Evolutionary conservation across 2,113 vertebrate species (phyloP).

Genomic region (Naja naja): DNA sequence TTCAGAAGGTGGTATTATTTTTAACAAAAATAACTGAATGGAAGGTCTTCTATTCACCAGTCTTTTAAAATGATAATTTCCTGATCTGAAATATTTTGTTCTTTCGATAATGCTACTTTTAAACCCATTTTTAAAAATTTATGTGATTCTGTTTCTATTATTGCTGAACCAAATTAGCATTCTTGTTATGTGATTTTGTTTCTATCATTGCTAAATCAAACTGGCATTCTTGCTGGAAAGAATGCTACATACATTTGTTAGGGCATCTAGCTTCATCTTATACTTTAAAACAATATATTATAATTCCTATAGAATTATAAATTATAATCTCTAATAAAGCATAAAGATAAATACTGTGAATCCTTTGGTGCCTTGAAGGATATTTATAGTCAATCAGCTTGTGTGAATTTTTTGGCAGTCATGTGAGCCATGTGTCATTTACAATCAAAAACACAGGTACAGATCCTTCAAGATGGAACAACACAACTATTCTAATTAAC

Average conservation of each 20-base stretch:
- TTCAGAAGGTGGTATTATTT: not conserved
- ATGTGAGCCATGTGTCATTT: not conserved
- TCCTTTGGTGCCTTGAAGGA: not conserved
- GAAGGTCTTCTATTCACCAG: not conserved
- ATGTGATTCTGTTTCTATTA: not conserved
- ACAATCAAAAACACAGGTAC: slow-evolving; percentile 2
- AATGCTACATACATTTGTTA: not conserved
- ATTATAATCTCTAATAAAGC: not conserved
- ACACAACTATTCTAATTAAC: slow-evolving; percentile 6
- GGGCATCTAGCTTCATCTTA: not conserved
- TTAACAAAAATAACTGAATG: not conserved
- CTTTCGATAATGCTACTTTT: not conserved
- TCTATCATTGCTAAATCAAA: not conserved
- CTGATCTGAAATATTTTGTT: not conserved
- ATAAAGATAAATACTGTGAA: not conserved
- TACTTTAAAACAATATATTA: too few species aligned
- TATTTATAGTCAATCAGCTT: not conserved
- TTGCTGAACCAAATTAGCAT: slow-evolving; percentile 2
- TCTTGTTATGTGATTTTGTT: not conserved
- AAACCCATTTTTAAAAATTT: not conserved
- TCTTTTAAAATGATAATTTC: not conserved
- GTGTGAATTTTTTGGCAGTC: not conserved
- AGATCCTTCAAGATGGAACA: slow-evolving; percentile 37
- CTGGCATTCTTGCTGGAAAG: not conserved
- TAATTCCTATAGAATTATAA: not conserved